These are phyloP conservation scores for Aplocera efformata DNA, from an alignment of 2,888 invertebrate species.

Conservation along the genomic window DNA sequence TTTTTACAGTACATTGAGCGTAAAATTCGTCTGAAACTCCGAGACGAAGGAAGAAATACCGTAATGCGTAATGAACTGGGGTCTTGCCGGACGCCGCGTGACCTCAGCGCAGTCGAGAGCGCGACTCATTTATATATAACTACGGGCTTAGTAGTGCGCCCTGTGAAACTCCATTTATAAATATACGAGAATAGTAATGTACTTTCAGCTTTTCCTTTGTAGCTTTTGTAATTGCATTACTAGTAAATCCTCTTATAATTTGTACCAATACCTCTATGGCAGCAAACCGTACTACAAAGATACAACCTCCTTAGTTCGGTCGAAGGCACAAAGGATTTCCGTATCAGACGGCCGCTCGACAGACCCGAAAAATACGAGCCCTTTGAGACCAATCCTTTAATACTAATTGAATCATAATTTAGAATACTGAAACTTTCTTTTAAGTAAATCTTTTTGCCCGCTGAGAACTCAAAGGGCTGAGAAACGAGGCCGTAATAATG, in stretches of 20 bases:
- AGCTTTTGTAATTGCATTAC: constrained; percentile 29
- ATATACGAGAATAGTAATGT: constrained; percentile 32
- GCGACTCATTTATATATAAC: constrained; percentile 29
- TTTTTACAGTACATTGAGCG: constrained; percentile 54
- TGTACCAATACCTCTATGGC: constrained; percentile 55
- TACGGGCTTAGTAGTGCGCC: constrained; percentile 31
- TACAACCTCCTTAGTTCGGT: constrained; percentile 70
- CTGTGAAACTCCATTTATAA: constrained; percentile 26
- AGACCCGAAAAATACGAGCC: constrained; percentile 73
- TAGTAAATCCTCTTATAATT: constrained; percentile 55
- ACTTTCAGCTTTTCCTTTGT: constrained; percentile 30
- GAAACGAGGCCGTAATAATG: constrained; percentile 65
- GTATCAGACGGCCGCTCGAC: constrained; percentile 48
- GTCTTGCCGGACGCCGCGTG: constrained; percentile 36
- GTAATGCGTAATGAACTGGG: constrained; percentile 55
- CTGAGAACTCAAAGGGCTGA: constrained; percentile 60
- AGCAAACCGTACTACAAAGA: constrained; percentile 62
- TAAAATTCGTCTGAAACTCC: constrained; percentile 39
- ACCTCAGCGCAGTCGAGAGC: constrained; percentile 34
- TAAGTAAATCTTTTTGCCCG: constrained; percentile 73
- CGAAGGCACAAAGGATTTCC: constrained; percentile 69
- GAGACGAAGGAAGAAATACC: constrained; percentile 39
- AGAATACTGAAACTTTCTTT: constrained; percentile 74
- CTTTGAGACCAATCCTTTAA: constrained; percentile 78
- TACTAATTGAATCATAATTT: constrained; percentile 81